A percentile compares a stretch with the other conserved stretches of the same genome.
phyloP scores from a whole-genome alignment of 2,888 invertebrate species.

The Lasioglossum pauxillum region DNA sequence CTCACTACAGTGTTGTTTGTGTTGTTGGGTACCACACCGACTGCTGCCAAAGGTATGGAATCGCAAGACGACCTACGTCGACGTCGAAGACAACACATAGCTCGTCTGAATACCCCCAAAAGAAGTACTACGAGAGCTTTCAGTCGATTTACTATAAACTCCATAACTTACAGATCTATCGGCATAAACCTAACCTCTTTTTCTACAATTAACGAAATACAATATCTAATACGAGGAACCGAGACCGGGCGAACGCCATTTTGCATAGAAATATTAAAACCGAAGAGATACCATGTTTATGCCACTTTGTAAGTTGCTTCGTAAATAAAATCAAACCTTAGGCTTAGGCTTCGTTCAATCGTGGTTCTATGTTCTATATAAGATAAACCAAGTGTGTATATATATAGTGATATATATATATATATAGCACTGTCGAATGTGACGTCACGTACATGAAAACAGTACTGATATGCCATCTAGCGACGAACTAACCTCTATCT shows the following conservation, averaged over 20 bases:
- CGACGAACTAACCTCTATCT: no score
- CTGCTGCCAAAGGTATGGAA: conserved; percentile 86
- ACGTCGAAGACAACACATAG: conserved; percentile 88
- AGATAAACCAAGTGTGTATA: no score
- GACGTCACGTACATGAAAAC: no score
- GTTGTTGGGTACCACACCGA: conserved; percentile 85
- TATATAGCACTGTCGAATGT: no score
- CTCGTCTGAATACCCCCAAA: conserved; percentile 86
- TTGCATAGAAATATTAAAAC: conserved; percentile 2
- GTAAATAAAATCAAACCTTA: not conserved
- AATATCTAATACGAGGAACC: conserved; percentile 15
- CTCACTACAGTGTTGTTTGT: conserved; percentile 52
- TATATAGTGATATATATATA: no score
- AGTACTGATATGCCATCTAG: no score
- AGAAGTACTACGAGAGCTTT: conserved; percentile 86
- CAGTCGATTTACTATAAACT: conserved; percentile 85
- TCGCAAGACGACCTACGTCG: conserved; percentile 86
- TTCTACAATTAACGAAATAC: not conserved
- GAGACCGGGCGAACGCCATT: conserved; percentile 51
- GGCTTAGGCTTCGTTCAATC: not conserved
- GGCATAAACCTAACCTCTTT: conserved; percentile 55
- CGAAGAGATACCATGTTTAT: not conserved
- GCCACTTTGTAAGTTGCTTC: not conserved
- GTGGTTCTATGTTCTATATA: not conserved
- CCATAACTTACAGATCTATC: conserved; percentile 82